Base-by-base conservation (phyloP, 1,140 invertebrate genomes). In the Ceratoteleas bidentatus region DNA sequence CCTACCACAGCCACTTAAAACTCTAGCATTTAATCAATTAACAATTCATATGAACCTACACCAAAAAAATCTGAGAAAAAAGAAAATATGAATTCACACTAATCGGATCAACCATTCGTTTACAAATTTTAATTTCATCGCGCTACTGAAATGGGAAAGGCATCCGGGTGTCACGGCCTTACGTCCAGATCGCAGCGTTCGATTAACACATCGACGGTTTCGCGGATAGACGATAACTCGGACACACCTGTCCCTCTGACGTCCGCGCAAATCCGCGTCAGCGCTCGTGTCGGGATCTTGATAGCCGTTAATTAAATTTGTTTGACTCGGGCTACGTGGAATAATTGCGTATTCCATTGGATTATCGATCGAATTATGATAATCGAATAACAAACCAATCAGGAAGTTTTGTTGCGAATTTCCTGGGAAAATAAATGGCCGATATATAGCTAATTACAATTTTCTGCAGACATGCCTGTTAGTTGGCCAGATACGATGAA, bases 371-470 rank as follows among this genome's bases (percentile, higher is more conserved):
- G 36, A 80, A 64, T 80, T 40, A 74, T 74, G 16, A 74, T 80
- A 74, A 80, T 68, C 69, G 45, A 74, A 69, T 74, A 74, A 74
- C 57, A 70, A 74, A 52, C 69, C 62, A 74, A 74, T 74, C 69
- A 68, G 43, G 14, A 74, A 69, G 58, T 53, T 72, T 73, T 66
- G 68, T 50, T 15, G 32, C 34, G 13, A 62, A 58, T 80, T 80
- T 68, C 50, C 58, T 6, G 40, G 13, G 62, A 82, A 82, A 82
- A 68, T 82, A 66, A 73, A 57, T 56, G 43, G 45, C 10, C 68
- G 62, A 77, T 77, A 56, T 69, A 73, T 73, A 68, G 50, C 60
- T 83, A 83, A 83, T 74, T 74, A 83, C 57, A 78, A 83, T 77
- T 78, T 77, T 82, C 80, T 65, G 45, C 4, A 62, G 64, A 69